Evolutionary conservation across 2,113 vertebrate genomes (phyloP), one percentile per base, ranked within the genome.

Genomic region (Solenodon paradoxus): DNA sequence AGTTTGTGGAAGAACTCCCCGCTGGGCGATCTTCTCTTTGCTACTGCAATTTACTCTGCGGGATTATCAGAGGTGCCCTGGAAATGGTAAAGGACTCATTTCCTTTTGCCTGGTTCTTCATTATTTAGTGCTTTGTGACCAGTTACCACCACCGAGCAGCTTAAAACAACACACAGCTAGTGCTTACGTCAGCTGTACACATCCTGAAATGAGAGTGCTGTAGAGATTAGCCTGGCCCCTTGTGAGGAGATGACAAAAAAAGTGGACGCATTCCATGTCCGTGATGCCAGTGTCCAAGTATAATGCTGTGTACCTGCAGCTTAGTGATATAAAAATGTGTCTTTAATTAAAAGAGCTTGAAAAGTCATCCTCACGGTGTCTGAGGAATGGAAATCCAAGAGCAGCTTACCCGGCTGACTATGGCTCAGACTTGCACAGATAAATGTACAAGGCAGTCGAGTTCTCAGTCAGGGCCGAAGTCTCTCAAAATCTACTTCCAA

Each of bases 1-100:
- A 98, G 42, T 99, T 98, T 40, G 98, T 99, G 92, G 98, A 99
- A 64, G 98, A 98, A 92, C 97, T 99, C 32, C 98, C 99, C 19
- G 92, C 97, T 0, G 98, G 98, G 28, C 96, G 98, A 75, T 97
- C 98, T 5, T 98, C 98, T 0, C 97, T 99, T 74, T 98, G 98
- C 96, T 99, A 98, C 92, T 98, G 98, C 92, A 98, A 98, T 69
- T 81, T 99, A 19, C 98, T 99, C 49, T 98, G 98, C 2, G 98
- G 98, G 9, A 98, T 99, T 94, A 98, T 99, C 96, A 97, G 98
- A 96, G 98, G 98, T 7, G 98, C 98, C 87, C 95, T 99, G 95
- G 98, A 99, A 98, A 99, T 99, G 98, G 99, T 99, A 98, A 97
- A 68, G 38, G 9, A 32, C 1, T 1, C 0, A 28, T 55, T 57